A percentile compares a stretch with the other conserved stretches of the same genome.
Evolutionary conservation across 1,140 invertebrate genomes (phyloP).

Genomic region (Diorhabda carinulata): DNA sequence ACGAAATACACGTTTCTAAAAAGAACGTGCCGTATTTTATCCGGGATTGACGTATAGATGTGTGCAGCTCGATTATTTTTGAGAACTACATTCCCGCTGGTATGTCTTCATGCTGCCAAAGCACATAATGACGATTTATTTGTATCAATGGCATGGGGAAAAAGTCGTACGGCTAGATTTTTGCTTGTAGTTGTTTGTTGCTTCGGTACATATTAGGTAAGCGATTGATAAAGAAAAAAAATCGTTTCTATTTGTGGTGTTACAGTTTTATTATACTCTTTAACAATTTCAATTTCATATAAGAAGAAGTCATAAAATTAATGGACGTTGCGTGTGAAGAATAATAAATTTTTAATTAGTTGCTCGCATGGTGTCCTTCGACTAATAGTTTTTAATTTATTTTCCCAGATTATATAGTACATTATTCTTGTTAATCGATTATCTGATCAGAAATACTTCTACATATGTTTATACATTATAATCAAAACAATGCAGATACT

Average conservation of each 20-base stretch:
- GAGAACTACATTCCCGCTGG: conserved; percentile 44
- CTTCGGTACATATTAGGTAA: conserved; percentile 24
- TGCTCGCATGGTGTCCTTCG: neutral
- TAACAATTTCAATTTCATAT: conserved; percentile 24
- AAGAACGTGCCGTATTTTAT: conserved; percentile 34
- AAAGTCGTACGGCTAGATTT: conserved; percentile 27
- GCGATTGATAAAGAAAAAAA: conserved; percentile 13
- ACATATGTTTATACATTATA: too few species aligned
- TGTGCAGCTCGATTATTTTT: conserved; percentile 41
- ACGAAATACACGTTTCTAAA: conserved; percentile 30
- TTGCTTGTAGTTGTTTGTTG: conserved; percentile 34
- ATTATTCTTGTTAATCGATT: too few species aligned
- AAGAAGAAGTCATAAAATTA: conserved; percentile 33
- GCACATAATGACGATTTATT: conserved; percentile 45
- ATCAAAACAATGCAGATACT: too few species aligned
- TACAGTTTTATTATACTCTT: conserved; percentile 31
- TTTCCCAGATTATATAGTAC: neutral
- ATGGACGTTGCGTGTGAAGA: conserved; percentile 18
- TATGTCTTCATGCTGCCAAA: conserved; percentile 42
- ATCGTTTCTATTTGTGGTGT: conserved; percentile 22
- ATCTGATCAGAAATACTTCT: too few species aligned
- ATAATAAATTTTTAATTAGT: conserved; percentile 13
- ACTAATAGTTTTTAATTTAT: neutral
- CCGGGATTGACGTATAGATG: conserved; percentile 38
- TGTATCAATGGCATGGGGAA: conserved; percentile 31